Conservation (phyloP, 2,888 invertebrate genomes). For the Caenorhabditis uteleia region DNA sequence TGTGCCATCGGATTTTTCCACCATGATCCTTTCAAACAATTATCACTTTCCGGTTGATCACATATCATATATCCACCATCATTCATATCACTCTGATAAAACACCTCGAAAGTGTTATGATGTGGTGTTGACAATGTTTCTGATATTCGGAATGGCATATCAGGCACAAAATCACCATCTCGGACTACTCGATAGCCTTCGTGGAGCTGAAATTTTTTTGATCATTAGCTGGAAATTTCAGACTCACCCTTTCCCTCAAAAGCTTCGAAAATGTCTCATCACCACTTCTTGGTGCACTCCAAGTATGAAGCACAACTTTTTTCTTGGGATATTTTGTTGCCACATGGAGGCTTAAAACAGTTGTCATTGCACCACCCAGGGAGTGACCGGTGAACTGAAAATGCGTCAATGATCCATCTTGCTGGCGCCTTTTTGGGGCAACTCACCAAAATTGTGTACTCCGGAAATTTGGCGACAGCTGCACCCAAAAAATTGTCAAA, state of each 20-base stretch:
- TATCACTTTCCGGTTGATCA: conserved; percentile 37
- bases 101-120: conserved; percentile 44
- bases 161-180: conserved; percentile 43
- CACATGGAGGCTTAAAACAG: conserved; percentile 37
- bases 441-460: conserved; percentile 21
- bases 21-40: conserved; percentile 32
- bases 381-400: conserved; percentile 49
- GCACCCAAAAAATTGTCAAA: conserved; percentile 15
- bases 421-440: too few relatives aligned
- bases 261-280: conserved; percentile 39
- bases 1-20: too few relatives aligned
- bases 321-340: conserved; percentile 23
- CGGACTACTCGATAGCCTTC: conserved; percentile 37
- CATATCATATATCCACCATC: conserved; percentile 30
- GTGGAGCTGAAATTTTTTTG: conserved; percentile 19
- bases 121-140: conserved; percentile 31
- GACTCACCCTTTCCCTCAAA: conserved; percentile 16
- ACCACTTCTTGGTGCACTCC: conserved; percentile 36
- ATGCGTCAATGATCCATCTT: too few relatives aligned
- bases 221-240: too few relatives aligned
- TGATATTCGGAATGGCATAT: conserved; percentile 38
- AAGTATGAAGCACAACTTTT: conserved; percentile 19
- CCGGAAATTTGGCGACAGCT: conserved; percentile 15
- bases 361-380: conserved; percentile 41
- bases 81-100: conserved; percentile 34